Evolutionary conservation across 1,140 invertebrate species (phyloP), one percentile per base, ranked within the genome.

Genomic region (Gonioctena quinquepunctata): DNA sequence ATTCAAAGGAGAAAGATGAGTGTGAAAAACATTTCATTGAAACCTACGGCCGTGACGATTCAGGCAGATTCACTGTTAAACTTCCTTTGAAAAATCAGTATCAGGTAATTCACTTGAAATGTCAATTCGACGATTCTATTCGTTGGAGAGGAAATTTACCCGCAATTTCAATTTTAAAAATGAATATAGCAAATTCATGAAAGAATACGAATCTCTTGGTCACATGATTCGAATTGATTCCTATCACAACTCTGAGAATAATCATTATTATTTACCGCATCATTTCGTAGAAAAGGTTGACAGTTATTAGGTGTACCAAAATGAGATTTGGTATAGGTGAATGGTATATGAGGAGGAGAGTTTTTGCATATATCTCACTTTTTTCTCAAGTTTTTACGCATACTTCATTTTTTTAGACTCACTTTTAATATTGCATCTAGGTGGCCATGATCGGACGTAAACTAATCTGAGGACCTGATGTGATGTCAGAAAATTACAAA

Each of bases 241-340:
- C 33, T n/a, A n/a, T n/a, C n/a, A n/a, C n/a, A n/a, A n/a, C n/a
- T 8, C 50, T 59, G 22, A 66, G 18, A 68, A 27, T 5, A 18
- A 48, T 18, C 50, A 23, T 26, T 71, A 66, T 74, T 82, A 83
- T 68, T 33, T 84, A 6, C 79, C 81, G 4, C 81, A 82, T 73
- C 79, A 81, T 62, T 22, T 56, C 11, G 79, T 82, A n/a, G n/a
- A n/a, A n/a, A n/a, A n/a, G n/a, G n/a, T n/a, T n/a, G n/a, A n/a
- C n/a, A n/a, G n/a, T n/a, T n/a, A n/a, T n/a, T n/a, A n/a, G n/a
- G n/a, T n/a, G n/a, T n/a, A n/a, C n/a, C n/a, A n/a, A n/a, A n/a
- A n/a, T n/a, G n/a, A n/a, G n/a, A n/a, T n/a, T n/a, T n/a, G n/a
- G n/a, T n/a, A n/a, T n/a, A n/a, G n/a, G n/a, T n/a, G n/a, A n/a